These are phyloP conservation scores for Arion vulgaris DNA, from an alignment of 1,140 invertebrate genomes.

Conservation along the genomic window DNA sequence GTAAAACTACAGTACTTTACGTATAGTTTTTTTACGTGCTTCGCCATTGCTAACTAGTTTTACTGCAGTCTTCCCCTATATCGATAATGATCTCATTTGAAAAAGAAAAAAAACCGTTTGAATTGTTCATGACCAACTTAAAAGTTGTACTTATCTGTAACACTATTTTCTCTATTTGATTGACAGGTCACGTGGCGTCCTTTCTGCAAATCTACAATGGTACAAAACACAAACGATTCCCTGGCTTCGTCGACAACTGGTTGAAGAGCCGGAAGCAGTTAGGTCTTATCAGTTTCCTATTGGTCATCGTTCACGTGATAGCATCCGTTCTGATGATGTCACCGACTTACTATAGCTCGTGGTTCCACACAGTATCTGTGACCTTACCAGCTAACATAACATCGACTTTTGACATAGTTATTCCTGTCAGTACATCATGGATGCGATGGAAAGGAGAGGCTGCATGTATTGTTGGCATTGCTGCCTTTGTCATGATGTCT, in stretches of 20 bases:
- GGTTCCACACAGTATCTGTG: conserved; percentile 56
- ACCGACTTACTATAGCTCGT: conserved; percentile 65
- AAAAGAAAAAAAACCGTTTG: no score
- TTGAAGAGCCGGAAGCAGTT: conserved; percentile 65
- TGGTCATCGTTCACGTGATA: conserved; percentile 60
- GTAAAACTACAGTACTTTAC: no score
- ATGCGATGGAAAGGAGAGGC: conserved; percentile 66
- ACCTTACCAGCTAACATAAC: conserved; percentile 51
- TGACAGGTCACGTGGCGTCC: conserved; percentile 61
- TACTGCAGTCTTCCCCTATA: no score
- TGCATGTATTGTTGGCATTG: conserved; percentile 58
- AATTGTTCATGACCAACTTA: no score
- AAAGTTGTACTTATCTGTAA: no score
- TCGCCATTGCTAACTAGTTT: no score
- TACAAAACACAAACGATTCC: conserved; percentile 65
- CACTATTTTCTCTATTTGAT: no score
- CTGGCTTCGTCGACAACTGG: conserved; percentile 65
- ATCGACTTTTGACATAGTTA: conserved; percentile 22
- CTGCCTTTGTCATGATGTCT: conserved; percentile 57
- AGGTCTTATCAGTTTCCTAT: conserved; percentile 61
- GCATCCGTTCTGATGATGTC: conserved; percentile 64
- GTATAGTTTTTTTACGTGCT: no score
- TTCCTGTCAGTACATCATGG: conserved; percentile 44
- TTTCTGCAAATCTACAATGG: conserved; percentile 64
- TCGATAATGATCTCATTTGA: no score